Conservation (phyloP, 2,888 invertebrate genomes). For the Phytoseiulus persimilis region DNA sequence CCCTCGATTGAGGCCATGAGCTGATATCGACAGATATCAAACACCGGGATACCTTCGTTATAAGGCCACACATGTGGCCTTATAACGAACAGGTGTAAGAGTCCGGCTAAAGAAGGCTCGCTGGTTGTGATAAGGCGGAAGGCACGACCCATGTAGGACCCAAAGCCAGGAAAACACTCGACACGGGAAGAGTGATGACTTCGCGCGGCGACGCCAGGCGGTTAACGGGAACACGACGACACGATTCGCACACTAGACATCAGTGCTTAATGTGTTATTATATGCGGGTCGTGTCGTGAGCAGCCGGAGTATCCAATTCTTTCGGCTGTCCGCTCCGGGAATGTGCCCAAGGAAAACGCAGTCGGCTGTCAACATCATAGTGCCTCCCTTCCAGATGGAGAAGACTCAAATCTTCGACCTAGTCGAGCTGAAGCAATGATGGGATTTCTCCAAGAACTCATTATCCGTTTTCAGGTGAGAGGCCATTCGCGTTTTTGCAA, state of each 20-base stretch:
- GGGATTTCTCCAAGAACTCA: not conserved
- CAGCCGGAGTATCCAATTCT: no score
- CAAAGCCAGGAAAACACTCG: not conserved
- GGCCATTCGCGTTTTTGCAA: not conserved
- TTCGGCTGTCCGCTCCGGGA: no score
- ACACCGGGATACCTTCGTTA: not conserved
- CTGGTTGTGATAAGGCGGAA: not conserved
- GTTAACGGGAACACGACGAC: not conserved
- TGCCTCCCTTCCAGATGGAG: not conserved
- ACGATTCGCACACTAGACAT: not conserved
- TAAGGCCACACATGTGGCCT: no score
- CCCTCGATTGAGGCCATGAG: not conserved
- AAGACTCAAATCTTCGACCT: not conserved
- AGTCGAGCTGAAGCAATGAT: not conserved
- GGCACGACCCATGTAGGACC: not conserved
- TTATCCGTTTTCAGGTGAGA: not conserved
- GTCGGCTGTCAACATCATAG: not conserved
- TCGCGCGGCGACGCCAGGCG: not conserved
- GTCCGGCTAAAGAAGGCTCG: not conserved
- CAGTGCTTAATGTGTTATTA: no score
- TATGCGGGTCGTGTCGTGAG: no score
- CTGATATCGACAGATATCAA: not conserved
- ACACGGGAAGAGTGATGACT: not conserved
- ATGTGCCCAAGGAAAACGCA: no score
- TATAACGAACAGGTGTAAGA: not conserved